Base-by-base conservation (phyloP, 2,113 vertebrate genomes). In the Chaenocephalus aceratus region DNA sequence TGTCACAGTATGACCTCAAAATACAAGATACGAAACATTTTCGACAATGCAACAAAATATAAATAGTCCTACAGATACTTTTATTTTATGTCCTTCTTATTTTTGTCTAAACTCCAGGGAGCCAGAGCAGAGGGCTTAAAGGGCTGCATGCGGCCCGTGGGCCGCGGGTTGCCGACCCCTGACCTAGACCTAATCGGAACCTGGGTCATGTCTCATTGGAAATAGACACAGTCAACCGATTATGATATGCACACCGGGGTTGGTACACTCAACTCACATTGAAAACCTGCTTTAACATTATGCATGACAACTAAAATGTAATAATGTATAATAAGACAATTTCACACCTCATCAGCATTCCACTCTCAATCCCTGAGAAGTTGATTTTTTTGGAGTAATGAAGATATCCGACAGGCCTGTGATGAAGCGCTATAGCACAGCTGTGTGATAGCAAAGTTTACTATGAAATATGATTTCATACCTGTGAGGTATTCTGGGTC, bases 401-500 rank as follows among this genome's bases (percentile, higher is more conserved):
- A 60, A 26, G 59, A 60, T 73, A 15, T 62, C 18, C 1, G 53
- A 86, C 76, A 77, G 21, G 52, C 36, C 8, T 1, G 36, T 77
- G 62, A 84, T 88, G 58, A 76, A 89, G 68, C 62, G 26, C 54
- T 26, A 23, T 16, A 0, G 54, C 63, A 46, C 69, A 87, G 63
- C 48, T 68, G 77, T 44, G 62, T 78, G 52, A 58, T 72, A 30
- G 6, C 5, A 13, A 10, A 66, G 46, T 45, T 53, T 64, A 51
- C 57, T 23, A 51, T 86, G 84, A 88, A 91, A 87, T 80, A 80
- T 73, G 73, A 46, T 52, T 59, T 92, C 96, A 92, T 92, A 99
- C 98, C 98, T 7, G 97, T 98, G 83, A 99, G 95, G 90, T 98
- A 99, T 84, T 98, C 97, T 0, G 98, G 97, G 91, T 99, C 98